Evolutionary conservation across 2,888 invertebrate species (phyloP).

Genomic region (Zootermopsis nevadensis): DNA sequence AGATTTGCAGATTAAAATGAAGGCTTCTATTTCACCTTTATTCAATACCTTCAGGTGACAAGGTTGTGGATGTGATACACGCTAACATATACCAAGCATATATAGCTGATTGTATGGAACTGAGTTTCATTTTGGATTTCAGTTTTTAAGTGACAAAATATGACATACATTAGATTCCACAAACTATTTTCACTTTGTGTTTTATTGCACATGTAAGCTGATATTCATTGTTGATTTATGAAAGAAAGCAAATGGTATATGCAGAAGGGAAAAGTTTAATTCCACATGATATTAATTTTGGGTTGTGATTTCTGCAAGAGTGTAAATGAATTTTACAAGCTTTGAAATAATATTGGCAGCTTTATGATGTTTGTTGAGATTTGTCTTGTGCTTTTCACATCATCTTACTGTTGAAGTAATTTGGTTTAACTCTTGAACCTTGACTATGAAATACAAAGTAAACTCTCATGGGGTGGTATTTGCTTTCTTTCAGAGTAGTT

Average conservation of each 20-base stretch:
- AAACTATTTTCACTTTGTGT: background rate
- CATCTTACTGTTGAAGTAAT: background rate
- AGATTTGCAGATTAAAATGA: background rate
- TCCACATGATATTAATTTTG: background rate
- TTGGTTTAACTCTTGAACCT: background rate
- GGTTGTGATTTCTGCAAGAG: conserved; percentile 4
- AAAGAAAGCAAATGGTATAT: conserved; percentile 16
- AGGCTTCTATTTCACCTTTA: background rate
- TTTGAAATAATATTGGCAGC: background rate
- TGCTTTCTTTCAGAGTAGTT: conserved; percentile 29
- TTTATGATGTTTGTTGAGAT: background rate
- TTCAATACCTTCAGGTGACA: background rate
- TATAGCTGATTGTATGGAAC: background rate
- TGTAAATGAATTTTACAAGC: conserved; percentile 19
- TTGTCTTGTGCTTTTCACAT: background rate
- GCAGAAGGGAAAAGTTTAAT: background rate
- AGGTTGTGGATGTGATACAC: background rate
- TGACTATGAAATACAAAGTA: background rate
- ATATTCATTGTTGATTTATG: background rate
- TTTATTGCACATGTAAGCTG: background rate
- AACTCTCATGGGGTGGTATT: background rate
- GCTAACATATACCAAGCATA: background rate
- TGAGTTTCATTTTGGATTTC: background rate
- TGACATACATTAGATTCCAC: background rate
- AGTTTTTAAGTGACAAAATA: background rate